Conservation (phyloP, 2,113 vertebrate genomes). For the Myotis davidii region DNA sequence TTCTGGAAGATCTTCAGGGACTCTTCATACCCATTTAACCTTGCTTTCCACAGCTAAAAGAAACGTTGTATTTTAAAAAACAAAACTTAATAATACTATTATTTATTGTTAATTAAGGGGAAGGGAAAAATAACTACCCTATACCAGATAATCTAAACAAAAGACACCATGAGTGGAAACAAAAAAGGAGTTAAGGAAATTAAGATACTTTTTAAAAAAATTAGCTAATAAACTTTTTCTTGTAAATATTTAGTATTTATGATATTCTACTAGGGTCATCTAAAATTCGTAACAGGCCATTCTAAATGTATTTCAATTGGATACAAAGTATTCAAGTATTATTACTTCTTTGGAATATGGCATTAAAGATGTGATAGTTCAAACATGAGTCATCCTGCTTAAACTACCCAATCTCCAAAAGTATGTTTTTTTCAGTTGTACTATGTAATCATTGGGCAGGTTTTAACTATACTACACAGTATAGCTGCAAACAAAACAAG, state of each 20-base stretch:
- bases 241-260: slow-evolving; percentile 15
- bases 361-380: slow-evolving; percentile 4
- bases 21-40: slow-evolving; percentile 97
- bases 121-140: background rate
- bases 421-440: background rate
- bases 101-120: background rate
- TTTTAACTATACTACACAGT: background rate
- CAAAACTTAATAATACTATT: slow-evolving; percentile 41
- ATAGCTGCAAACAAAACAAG: background rate
- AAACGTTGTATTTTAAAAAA: slow-evolving; percentile 69
- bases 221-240: background rate
- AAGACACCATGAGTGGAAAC: background rate
- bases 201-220: slow-evolving; percentile 31
- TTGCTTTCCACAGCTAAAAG: slow-evolving; percentile 96
- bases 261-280: background rate
- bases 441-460: background rate
- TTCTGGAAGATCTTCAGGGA: slow-evolving; percentile 96
- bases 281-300: slow-evolving; percentile 15
- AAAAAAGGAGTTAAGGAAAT: slow-evolving; percentile 50
- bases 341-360: background rate
- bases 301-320: slow-evolving; percentile 3
- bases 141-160: slow-evolving; percentile 25
- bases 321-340: background rate
- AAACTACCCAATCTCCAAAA: background rate
- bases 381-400: slow-evolving; percentile 20